phyloP scores from a whole-genome alignment of 2,113 vertebrate genomes.

The Calcarius ornatus region DNA sequence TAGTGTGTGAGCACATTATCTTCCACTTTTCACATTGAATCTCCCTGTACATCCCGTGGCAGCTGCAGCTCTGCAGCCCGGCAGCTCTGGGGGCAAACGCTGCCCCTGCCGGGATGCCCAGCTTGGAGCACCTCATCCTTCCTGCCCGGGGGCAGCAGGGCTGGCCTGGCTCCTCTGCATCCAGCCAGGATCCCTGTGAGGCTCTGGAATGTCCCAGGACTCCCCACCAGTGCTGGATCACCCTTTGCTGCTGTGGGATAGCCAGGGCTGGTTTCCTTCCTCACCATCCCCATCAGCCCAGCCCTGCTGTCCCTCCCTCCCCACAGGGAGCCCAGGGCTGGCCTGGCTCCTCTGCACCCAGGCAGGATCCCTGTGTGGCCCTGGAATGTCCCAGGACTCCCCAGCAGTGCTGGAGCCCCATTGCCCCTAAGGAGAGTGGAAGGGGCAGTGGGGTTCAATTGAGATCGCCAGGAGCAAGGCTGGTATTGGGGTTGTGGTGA shows the following conservation, averaged over 20 bases:
- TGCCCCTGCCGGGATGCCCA: constrained; percentile 56
- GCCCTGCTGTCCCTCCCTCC: neutral
- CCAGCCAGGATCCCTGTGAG: accelerated
- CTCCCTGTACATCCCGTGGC: constrained; percentile 81
- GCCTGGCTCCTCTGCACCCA: no score
- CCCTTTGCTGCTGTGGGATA: neutral
- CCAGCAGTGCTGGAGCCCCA: no score
- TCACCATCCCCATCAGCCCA: neutral
- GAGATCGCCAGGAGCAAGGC: no score
- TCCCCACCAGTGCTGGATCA: accelerated
- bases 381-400: no score
- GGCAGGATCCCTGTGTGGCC: no score
- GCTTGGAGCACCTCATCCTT: accelerated
- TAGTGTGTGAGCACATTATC: constrained; percentile 98
- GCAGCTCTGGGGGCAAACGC: constrained; percentile 74
- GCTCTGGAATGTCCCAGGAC: neutral
- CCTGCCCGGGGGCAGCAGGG: neutral
- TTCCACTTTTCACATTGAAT: constrained; percentile 91
- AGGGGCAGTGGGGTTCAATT: no score
- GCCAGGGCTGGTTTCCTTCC: accelerated
- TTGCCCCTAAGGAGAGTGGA: no score
- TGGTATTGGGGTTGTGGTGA: no score
- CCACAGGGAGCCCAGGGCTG: no score
- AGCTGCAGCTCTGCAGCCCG: constrained; percentile 79
- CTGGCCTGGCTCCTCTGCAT: neutral